A percentile compares a stretch with the other conserved stretches of the same genome.
These are phyloP conservation scores for Cryptus viduatorius DNA, from an alignment of 2,888 invertebrate species.

Conservation along the genomic window DNA sequence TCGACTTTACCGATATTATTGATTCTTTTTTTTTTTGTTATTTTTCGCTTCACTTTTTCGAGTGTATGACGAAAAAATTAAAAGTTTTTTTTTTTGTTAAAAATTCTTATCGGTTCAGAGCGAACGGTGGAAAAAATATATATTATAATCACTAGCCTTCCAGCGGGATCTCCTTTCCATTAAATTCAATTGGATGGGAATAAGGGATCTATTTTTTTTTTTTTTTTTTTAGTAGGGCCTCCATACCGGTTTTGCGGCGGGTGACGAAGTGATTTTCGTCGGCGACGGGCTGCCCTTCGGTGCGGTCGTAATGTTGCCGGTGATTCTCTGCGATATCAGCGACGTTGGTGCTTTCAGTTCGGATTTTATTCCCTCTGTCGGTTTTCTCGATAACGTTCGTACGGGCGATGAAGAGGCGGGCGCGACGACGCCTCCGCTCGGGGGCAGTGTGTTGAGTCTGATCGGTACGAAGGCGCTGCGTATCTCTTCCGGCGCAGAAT, in stretches of 20 bases:
- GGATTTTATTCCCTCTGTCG: slow-evolving; percentile 76
- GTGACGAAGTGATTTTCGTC: slow-evolving; percentile 79
- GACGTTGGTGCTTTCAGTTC: slow-evolving; percentile 80
- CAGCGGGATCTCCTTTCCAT: slow-evolving; percentile 59
- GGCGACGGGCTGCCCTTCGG: slow-evolving; percentile 78
- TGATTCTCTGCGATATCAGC: slow-evolving; percentile 76
- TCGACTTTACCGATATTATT: slow-evolving; percentile 6
- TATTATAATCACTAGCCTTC: slow-evolving; percentile 80
- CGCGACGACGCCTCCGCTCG: slow-evolving; percentile 66
- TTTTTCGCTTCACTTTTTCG: not conserved
- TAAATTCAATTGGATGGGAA: slow-evolving; percentile 8
- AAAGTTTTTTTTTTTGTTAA: not conserved
- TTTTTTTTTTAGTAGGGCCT: slow-evolving; percentile 80
- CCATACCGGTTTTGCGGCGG: slow-evolving; percentile 81
- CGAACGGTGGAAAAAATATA: slow-evolving; percentile 15
- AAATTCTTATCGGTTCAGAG: slow-evolving; percentile 7
- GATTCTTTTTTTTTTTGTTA: not conserved
- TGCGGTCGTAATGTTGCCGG: slow-evolving; percentile 54
- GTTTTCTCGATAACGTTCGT: slow-evolving; percentile 69
- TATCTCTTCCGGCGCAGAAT: slow-evolving; percentile 80
- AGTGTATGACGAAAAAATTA: not conserved
- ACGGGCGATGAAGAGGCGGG: slow-evolving; percentile 76
- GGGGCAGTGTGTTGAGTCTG: slow-evolving; percentile 75
- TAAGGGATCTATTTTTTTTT: slow-evolving; percentile 19
- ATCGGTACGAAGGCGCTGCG: slow-evolving; percentile 83